Percentiles rank a stretch among this genome's conserved stretches.
Conservation (phyloP, 1,140 invertebrate species). For the Cephus cinctus region DNA sequence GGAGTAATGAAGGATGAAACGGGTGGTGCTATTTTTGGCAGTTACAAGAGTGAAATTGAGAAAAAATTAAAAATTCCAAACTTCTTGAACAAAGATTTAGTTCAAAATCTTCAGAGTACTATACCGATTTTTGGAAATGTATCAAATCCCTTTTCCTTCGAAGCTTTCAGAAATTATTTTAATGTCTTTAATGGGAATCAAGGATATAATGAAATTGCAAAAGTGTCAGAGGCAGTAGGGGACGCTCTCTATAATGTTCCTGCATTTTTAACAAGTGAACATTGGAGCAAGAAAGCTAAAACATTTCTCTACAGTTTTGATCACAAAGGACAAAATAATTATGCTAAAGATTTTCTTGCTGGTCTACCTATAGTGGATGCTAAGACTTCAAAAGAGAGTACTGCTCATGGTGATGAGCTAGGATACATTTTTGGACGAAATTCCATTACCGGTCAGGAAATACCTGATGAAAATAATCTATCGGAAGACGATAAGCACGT, state of each 20-base stretch:
- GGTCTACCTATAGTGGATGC: constrained; percentile 59
- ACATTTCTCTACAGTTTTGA: constrained; percentile 75
- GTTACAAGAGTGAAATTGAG: constrained; percentile 53
- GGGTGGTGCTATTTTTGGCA: constrained; percentile 60
- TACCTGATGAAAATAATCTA: constrained; percentile 35
- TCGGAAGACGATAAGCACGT: constrained; percentile 61
- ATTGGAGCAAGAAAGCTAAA: constrained; percentile 63
- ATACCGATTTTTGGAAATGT: constrained; percentile 31
- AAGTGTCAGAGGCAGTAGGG: constrained; percentile 51
- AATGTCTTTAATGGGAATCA: constrained; percentile 11
- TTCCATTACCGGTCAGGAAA: constrained; percentile 59
- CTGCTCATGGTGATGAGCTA: constrained; percentile 68
- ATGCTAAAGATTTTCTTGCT: constrained; percentile 62
- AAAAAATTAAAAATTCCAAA: constrained; percentile 55
- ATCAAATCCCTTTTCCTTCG: constrained; percentile 28
- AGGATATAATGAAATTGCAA: constrained; percentile 11
- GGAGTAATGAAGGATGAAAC: constrained; percentile 73
- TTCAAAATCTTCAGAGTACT: constrained; percentile 44
- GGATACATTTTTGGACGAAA: constrained; percentile 67
- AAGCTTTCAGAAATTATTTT: constrained; percentile 39
- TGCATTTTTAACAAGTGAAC: constrained; percentile 65
- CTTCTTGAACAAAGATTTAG: constrained; percentile 59
- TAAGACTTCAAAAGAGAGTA: constrained; percentile 26
- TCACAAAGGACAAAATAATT: constrained; percentile 61
- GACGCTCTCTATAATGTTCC: constrained; percentile 75